These are phyloP conservation scores for Nasonovia ribisnigri DNA, from an alignment of 2,888 invertebrate genomes.

Conservation along the genomic window DNA sequence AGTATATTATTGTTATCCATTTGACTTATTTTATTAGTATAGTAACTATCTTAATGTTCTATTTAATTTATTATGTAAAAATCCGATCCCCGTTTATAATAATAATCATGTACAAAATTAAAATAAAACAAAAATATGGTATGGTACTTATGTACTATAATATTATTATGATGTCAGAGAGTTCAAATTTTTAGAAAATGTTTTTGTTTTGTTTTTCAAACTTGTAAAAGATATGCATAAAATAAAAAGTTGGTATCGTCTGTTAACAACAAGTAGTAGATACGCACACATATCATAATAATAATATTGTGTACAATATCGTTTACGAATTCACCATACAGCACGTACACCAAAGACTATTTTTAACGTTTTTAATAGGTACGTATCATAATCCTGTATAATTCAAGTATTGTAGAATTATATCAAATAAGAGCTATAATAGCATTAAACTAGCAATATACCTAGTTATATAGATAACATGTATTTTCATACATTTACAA, in stretches of 20 bases:
- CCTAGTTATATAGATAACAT: background rate
- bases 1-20: too few species aligned
- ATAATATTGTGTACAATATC: background rate
- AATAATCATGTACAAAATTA: too few species aligned
- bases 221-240: background rate
- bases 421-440: background rate
- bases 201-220: background rate
- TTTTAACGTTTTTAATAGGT: background rate
- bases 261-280: background rate
- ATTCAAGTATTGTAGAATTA: background rate
- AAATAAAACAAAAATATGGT: background rate
- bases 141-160: background rate
- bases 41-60: too few species aligned
- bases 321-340: background rate
- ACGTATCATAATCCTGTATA: background rate
- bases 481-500: background rate
- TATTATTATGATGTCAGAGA: background rate
- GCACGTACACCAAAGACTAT: background rate
- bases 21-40: too few species aligned
- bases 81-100: too few species aligned
- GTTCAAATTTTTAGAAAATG: background rate
- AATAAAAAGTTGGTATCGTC: background rate
- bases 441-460: background rate
- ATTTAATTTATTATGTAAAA: too few species aligned
- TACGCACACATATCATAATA: background rate